Evolutionary conservation across 2,888 invertebrate species (phyloP).

Genomic region (Limnephilus marmoratus): DNA sequence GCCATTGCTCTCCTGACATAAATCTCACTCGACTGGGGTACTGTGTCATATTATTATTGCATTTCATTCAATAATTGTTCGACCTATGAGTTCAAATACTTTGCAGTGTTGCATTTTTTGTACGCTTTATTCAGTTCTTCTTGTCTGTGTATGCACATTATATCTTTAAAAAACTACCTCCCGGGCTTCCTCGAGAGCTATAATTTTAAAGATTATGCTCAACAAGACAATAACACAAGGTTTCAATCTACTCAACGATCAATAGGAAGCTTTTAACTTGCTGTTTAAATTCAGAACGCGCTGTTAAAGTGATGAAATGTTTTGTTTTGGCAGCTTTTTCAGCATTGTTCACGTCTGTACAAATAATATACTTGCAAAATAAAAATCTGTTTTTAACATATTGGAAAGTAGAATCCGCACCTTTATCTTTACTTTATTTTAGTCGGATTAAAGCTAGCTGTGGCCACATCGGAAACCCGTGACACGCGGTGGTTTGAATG

Average conservation of each 20-base stretch:
- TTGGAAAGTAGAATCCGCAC: background rate
- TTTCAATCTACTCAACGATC: background rate
- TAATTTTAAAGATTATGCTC: background rate
- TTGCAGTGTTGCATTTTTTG: background rate
- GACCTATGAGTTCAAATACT: background rate
- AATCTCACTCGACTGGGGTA: background rate
- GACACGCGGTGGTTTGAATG: background rate
- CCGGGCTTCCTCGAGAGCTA: background rate
- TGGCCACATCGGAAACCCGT: background rate
- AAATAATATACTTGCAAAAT: background rate
- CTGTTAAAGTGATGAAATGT: background rate
- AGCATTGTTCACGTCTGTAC: background rate
- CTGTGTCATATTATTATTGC: slow-evolving; percentile 36
- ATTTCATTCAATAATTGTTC: background rate
- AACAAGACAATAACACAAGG: background rate
- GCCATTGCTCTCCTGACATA: slow-evolving; percentile 45
- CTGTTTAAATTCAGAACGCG: background rate
- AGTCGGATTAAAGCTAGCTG: background rate
- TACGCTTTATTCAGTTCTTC: background rate
- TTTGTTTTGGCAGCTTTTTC: slow-evolving; percentile 13
- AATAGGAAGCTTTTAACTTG: background rate
- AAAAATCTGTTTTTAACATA: background rate
- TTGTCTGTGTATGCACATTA: background rate
- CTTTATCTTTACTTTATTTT: background rate
- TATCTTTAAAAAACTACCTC: background rate